These are phyloP conservation scores for Caenorhabditis brenneri DNA, from an alignment of 1,140 invertebrate species.

Conservation along the genomic window DNA sequence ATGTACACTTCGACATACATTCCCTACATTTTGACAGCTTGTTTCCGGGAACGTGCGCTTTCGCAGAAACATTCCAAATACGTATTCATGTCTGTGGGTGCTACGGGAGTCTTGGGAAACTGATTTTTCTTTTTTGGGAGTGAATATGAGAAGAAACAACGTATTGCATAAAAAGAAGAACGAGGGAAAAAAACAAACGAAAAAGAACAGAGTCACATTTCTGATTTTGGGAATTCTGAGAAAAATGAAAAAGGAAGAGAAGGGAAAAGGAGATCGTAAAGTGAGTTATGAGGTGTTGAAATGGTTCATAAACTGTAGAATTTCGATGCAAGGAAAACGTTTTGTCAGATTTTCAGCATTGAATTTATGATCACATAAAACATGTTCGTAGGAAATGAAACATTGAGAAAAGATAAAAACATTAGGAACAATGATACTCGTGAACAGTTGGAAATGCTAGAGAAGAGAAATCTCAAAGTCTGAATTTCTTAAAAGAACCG, in stretches of 20 bases:
- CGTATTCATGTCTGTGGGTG: not conserved
- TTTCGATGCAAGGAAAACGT: not conserved
- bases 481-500: too few relatives aligned
- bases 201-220: not conserved
- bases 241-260: not conserved
- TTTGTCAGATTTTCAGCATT: not conserved
- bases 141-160: not conserved
- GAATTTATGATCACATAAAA: not conserved
- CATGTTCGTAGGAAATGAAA: too few relatives aligned
- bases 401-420: too few relatives aligned
- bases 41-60: not conserved
- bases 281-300: slow-evolving; percentile 7
- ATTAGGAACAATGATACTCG: too few relatives aligned
- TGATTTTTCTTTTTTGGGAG: not conserved
- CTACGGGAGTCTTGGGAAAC: not conserved
- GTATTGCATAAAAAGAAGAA: not conserved
- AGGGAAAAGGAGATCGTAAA: not conserved
- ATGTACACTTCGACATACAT: not conserved
- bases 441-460: too few relatives aligned
- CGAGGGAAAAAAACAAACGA: not conserved
- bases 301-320: not conserved
- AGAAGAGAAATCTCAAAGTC: too few relatives aligned
- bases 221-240: not conserved
- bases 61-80: not conserved
- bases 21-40: not conserved